phyloP scores from a whole-genome alignment of 1,140 invertebrate genomes.

The Bombus pyrosoma region DNA sequence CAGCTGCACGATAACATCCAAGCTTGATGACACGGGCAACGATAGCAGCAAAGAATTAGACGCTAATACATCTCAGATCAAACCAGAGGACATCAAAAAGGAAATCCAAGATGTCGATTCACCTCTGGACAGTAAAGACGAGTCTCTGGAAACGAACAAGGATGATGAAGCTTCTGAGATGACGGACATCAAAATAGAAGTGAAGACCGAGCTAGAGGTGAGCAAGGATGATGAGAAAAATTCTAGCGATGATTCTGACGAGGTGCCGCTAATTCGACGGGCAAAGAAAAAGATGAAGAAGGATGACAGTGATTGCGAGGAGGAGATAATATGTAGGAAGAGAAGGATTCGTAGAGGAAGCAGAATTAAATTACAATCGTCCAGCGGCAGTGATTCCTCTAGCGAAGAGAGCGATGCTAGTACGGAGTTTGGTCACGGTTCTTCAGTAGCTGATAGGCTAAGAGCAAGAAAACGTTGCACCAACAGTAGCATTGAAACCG shows the following conservation, averaged over 20 bases:
- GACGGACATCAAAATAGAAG: conserved; percentile 58
- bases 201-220: conserved; percentile 36
- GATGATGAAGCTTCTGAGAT: conserved; percentile 24
- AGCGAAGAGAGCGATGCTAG: conserved; percentile 77
- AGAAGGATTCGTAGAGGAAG: conserved; percentile 70
- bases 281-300: conserved; percentile 65
- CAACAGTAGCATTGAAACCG: conserved; percentile 42
- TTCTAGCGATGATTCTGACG: conserved; percentile 76
- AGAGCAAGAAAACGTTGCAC: conserved; percentile 74
- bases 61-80: conserved; percentile 55
- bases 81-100: conserved; percentile 75
- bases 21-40: conserved; percentile 56
- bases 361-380: conserved; percentile 76
- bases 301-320: conserved; percentile 74
- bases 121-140: conserved; percentile 12
- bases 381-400: conserved; percentile 76
- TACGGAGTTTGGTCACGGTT: conserved; percentile 64
- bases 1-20: conserved; percentile 55
- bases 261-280: conserved; percentile 76
- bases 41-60: conserved; percentile 61
- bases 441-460: conserved; percentile 77
- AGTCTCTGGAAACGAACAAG: conserved; percentile 54
- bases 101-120: conserved; percentile 61
- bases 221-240: conserved; percentile 63
- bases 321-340: conserved; percentile 73